These are phyloP conservation scores for Datnioides undecimradiatus DNA, from an alignment of 2,113 vertebrate genomes.

Conservation along the genomic window DNA sequence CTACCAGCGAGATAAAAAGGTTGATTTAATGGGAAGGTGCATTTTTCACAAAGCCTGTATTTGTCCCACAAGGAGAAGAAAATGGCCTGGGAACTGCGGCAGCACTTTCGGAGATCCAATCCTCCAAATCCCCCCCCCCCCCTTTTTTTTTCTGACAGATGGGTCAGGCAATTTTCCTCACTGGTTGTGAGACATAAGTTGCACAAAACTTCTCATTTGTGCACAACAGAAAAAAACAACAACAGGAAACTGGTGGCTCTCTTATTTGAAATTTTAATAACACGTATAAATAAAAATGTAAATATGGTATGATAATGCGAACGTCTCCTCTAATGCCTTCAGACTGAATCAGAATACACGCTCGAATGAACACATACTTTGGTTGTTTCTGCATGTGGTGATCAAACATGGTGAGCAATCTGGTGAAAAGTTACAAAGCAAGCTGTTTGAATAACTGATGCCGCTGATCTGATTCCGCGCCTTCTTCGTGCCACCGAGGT, in stretches of 20 bases:
- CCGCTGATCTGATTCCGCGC: not conserved
- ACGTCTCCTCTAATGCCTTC: not conserved
- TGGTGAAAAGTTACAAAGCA: not conserved
- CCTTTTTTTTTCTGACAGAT: conserved; percentile 1
- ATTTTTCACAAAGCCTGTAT: conserved; percentile 13
- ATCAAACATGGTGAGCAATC: conserved; percentile 5
- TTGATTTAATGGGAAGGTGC: conserved; percentile 3
- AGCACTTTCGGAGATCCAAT: not conserved
- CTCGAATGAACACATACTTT: not conserved
- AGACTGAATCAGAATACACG: not conserved
- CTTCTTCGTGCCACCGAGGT: not conserved
- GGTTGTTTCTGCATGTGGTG: not conserved
- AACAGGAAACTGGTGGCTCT: not conserved
- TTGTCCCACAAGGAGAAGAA: not conserved
- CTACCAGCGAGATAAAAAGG: not conserved
- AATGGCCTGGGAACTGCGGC: not conserved
- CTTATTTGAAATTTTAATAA: conserved; percentile 3
- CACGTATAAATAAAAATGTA: conserved; percentile 8
- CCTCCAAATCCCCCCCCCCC: conserved; percentile 5
- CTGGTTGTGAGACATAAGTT: not conserved
- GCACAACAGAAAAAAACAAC: not conserved
- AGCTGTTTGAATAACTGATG: not conserved
- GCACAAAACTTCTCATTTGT: not conserved
- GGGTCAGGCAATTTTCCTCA: not conserved
- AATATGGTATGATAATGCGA: conserved; percentile 2